Evolutionary conservation across 2,113 vertebrate species (phyloP), one percentile per base, ranked within the genome.

Genomic region (Nyctibius bracteatus): DNA sequence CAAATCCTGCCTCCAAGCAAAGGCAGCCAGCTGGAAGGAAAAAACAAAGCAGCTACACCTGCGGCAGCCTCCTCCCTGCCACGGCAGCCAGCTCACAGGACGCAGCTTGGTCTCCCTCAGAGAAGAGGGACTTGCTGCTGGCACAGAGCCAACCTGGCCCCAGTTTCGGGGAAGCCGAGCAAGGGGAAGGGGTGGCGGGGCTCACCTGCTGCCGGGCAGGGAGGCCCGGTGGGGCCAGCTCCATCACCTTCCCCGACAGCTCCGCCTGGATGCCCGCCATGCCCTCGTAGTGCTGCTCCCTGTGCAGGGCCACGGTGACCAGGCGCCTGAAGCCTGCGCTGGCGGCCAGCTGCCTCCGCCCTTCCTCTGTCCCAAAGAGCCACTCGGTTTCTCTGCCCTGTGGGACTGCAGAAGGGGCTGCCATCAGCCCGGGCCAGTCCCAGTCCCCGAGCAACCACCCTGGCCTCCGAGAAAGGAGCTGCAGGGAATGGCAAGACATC

Each of bases 311-410:
- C 96, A 98, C 99, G 3, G 99, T 97, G 52, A 99, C 93, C 88
- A 99, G 96, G 47, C 99, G 98, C 31, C 98, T 89, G 54, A 99
- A 99, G 79, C 98, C 99, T 0, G 99, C 99, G 2, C 98, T 99
- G 82, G 97, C 67, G 1, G 98, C 99, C 77, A 99, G 96, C 96
- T 99, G 99, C 97, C 94, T 97, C 65, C 98, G 98, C 12, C 99
- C 99, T 58, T 99, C 99, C 20, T 98, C 98, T 5, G 98, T 99
- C 59, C 99, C 99, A 91, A 99, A 99, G 17, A 99, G 98, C 99
- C 99, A 99, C 81, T 99, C 98, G 0, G 99, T 99, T 97, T 99
- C 99, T 71, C 99, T 98, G 61, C 99, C 99, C 96, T 99, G 99
- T 14, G 99, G 99, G 74, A 99, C 99, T 99, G 83, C 63, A 93